Evolutionary conservation across 2,888 invertebrate genomes (phyloP).

Genomic region (Lasiommata megera): DNA sequence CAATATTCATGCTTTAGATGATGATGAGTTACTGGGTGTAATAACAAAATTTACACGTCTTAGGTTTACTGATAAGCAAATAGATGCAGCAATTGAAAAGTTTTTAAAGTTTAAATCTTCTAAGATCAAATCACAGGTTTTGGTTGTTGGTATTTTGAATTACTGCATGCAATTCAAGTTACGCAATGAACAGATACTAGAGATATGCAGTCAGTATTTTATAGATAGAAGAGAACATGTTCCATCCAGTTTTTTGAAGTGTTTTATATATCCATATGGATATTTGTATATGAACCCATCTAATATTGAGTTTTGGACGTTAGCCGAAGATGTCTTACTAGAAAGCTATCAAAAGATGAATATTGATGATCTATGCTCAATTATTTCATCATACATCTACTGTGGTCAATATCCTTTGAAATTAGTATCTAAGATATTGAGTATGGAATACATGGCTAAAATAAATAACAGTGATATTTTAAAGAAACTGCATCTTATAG

Average conservation of each 20-base stretch:
- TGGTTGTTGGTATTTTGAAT: conserved; percentile 83
- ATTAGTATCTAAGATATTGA: conserved; percentile 82
- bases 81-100: conserved; percentile 82
- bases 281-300: conserved; percentile 80
- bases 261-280: conserved; percentile 83
- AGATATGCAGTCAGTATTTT: conserved; percentile 81
- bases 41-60: conserved; percentile 77
- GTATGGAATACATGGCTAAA: conserved; percentile 81
- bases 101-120: conserved; percentile 80
- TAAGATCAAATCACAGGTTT: conserved; percentile 69
- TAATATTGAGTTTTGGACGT: conserved; percentile 79
- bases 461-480: conserved; percentile 65
- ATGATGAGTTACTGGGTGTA: conserved; percentile 78
- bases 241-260: conserved; percentile 76
- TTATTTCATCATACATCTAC: conserved; percentile 84
- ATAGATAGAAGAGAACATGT: conserved; percentile 65
- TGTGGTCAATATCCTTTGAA: conserved; percentile 82
- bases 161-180: conserved; percentile 83
- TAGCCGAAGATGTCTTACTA: conserved; percentile 75
- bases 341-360: conserved; percentile 80
- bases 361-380: conserved; percentile 79
- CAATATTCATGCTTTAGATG: conserved; percentile 82
- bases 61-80: conserved; percentile 77
- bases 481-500: conserved; percentile 82
- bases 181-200: conserved; percentile 79